Percentiles rank a stretch among this genome's conserved stretches.
Conservation (phyloP, 2,888 invertebrate genomes). For the Stenurella melanura region DNA sequence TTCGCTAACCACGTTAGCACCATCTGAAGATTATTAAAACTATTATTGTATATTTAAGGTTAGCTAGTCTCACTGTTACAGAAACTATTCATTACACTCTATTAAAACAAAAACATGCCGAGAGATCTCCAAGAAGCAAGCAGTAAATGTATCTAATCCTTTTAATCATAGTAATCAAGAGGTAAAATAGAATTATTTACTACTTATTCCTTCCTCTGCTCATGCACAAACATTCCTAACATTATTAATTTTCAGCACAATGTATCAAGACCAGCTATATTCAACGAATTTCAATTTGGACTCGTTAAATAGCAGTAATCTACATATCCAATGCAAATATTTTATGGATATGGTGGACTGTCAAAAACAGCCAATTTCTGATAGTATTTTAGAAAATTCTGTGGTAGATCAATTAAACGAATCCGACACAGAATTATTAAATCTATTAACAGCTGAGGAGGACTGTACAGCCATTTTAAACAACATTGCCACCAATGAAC, state of each 20-base stretch:
- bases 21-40: too few relatives aligned
- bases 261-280: conserved; percentile 62
- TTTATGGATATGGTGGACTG: conserved; percentile 63
- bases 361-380: conserved; percentile 58
- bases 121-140: too few relatives aligned
- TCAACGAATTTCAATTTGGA: conserved; percentile 60
- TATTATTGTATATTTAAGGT: too few relatives aligned
- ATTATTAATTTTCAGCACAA: conserved; percentile 59
- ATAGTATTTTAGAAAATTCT: conserved; percentile 62
- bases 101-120: too few relatives aligned
- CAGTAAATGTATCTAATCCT: too few relatives aligned
- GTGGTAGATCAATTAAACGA: conserved; percentile 68
- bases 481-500: conserved; percentile 69
- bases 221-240: not conserved
- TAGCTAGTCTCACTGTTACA: too few relatives aligned
- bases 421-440: conserved; percentile 68
- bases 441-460: conserved; percentile 68
- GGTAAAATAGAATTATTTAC: too few relatives aligned
- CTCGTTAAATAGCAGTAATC: conserved; percentile 47
- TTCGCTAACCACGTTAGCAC: too few relatives aligned
- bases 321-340: conserved; percentile 59
- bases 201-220: not conserved
- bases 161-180: too few relatives aligned
- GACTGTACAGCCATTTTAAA: conserved; percentile 69
- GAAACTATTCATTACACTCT: too few relatives aligned